Conservation (phyloP, 2,797 vertebrate species). For the Acomys russatus region DNA sequence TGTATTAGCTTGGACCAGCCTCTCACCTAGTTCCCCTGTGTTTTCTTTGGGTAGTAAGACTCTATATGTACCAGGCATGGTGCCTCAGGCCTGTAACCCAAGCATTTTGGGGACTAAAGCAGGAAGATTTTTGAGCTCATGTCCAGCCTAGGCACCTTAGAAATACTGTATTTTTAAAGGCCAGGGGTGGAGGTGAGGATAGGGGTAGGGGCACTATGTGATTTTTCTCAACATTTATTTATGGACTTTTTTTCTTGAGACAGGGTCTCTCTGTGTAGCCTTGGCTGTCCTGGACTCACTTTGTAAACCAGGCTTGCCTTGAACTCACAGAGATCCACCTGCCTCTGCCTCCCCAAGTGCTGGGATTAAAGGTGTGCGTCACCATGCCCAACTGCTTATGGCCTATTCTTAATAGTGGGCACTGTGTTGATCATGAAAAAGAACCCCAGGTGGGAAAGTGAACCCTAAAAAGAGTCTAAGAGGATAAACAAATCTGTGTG, state of each 20-base stretch:
- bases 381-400: neutral
- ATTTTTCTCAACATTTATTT: neutral
- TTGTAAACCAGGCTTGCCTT: no score
- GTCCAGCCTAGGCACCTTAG: neutral
- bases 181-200: no score
- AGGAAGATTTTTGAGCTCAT: neutral
- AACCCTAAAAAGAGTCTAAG: neutral
- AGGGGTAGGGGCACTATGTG: no score
- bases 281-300: no score
- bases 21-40: neutral
- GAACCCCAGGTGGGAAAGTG: neutral
- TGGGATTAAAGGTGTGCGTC: no score
- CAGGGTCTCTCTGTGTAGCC: no score
- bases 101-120: neutral
- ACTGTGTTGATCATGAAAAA: neutral
- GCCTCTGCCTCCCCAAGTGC: no score
- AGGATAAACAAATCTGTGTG: neutral
- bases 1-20: neutral
- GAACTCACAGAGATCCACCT: no score
- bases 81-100: neutral
- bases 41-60: neutral
- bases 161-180: neutral
- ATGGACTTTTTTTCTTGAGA: neutral
- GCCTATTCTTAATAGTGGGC: neutral
- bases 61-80: neutral